Base-by-base conservation (phyloP, 2,797 vertebrate species). In the Tiaroga cobitis region DNA sequence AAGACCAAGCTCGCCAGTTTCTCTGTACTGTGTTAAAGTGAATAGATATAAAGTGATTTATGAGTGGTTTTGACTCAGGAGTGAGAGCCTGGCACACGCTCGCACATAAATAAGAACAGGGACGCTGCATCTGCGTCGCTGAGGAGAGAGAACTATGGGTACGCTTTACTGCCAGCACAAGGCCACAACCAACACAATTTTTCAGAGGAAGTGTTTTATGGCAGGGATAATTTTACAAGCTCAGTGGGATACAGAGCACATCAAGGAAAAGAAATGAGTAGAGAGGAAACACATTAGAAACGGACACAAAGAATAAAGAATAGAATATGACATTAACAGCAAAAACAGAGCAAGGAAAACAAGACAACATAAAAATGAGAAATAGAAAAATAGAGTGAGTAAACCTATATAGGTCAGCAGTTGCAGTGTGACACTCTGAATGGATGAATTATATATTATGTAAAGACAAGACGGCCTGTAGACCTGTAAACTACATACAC, bases 391-490 rank as follows among this genome's bases (percentile, higher is more conserved):
- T 18, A 86, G 67, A 76, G 32, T 29, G 59, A 77, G 34, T 75
- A 4, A 49, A n/a, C 10, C 39, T 85, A 86, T 85, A 54, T 88
- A 85, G 86, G 88, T 76, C 82, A 90, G 83, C 78, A 77, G 32
- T 32, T 43, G 70, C 49, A 75, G 72, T 54, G 63, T 61, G 32
- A 61, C 68, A 49, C 32, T 24, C 39, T 26, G 46, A 73, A 46
- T n/a, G 5, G 29, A 86, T 86, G 46, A 86, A 89, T 85, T 83
- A 86, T 86, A 80, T 11, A 86, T 70, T 26, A 46, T 11, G 26
- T 46, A 76, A 39, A n/a, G 49, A 76, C 41, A 63, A 26, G 32
- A 51, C 18, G 6, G n/a, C 37, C 41, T 39, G 39, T 37, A 69
- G 46, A 76, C 24, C 43, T 21, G 32, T 29, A 26, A 24, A 65